Evolutionary conservation across 2,888 invertebrate genomes (phyloP), one percentile per base, ranked within the genome.

Genomic region (Epinotia nisella): DNA sequence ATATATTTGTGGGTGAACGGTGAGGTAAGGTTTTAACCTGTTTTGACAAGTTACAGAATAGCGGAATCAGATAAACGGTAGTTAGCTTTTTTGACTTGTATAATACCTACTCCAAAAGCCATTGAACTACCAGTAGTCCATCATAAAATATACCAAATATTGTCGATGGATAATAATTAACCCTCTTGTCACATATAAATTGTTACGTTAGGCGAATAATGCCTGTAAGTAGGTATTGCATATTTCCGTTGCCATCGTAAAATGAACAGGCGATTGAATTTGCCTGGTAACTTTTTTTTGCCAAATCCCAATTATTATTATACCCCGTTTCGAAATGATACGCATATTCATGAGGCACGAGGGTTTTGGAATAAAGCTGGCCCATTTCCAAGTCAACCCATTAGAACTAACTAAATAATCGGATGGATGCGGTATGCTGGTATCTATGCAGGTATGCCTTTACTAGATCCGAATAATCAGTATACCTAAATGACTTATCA

Each of bases 331-430:
- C 61, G 15, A 39, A 49, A 51, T 53, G 41, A 41, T 56, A 41
- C 55, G 56, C 56, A 56, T 66, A 66, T 66, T 66, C 66, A 66
- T 66, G 66, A 66, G 55, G 3, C 51, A 21, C 55, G 55, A 13
- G 15, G 55, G 64, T n/a, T 24, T 41, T 17, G 56, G 62, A 64
- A 64, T 49, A 56, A 29, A 24, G 49, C 66, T 66, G 66, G 66
- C 55, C 55, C 66, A 56, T 66, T 66, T 66, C 66, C 66, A 66
- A 66, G 41, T 66, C 62, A 51, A 64, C 66, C 66, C 66, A 66
- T 66, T 66, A 66, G 65, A 39, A 55, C 65, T 53, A 66, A 66
- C 39, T 55, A 66, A 65, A 55, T 41, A 55, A 41, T 56, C n/a
- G 66, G 56, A 66, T 66, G 66, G 56, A 56, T n/a, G n/a, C n/a